These are phyloP conservation scores for Leptinotarsa undecemlineata DNA, from an alignment of 1,140 invertebrate genomes.

Conservation along the genomic window DNA sequence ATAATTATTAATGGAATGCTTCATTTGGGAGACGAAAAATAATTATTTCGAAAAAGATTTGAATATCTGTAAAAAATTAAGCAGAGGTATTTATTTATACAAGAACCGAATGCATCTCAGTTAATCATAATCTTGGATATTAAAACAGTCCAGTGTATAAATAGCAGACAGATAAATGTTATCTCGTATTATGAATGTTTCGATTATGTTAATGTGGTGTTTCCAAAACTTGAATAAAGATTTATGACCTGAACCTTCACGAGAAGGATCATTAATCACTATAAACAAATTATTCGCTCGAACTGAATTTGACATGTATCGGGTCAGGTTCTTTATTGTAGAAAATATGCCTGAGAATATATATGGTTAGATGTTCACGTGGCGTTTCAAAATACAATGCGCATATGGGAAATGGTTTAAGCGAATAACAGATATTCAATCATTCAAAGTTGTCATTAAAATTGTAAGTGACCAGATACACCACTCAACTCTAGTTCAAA, in stretches of 20 bases:
- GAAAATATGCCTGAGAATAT: neutral
- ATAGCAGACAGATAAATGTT: slow-evolving; percentile 8
- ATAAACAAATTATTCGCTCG: slow-evolving; percentile 1
- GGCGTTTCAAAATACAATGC: too few species aligned
- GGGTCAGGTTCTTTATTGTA: neutral
- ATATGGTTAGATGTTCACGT: too few species aligned
- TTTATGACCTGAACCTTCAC: slow-evolving; percentile 7
- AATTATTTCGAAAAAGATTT: too few species aligned
- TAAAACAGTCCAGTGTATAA: slow-evolving; percentile 3
- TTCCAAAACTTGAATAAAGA: slow-evolving; percentile 4
- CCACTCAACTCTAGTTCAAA: too few species aligned
- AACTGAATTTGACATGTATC: slow-evolving; percentile 1
- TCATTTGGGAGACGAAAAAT: too few species aligned
- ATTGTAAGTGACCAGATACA: too few species aligned
- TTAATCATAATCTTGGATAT: slow-evolving; percentile 6
- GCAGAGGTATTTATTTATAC: neutral
- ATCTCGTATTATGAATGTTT: slow-evolving; percentile 6
- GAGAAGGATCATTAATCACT: neutral
- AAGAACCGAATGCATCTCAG: neutral
- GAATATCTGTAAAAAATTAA: too few species aligned
- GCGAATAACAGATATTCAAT: too few species aligned
- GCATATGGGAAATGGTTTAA: too few species aligned
- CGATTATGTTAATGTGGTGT: slow-evolving; percentile 6
- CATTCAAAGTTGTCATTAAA: too few species aligned
- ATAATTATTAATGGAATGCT: too few species aligned